Base-by-base conservation (phyloP, 2,797 vertebrate species). In the Echeneis naucrates region DNA sequence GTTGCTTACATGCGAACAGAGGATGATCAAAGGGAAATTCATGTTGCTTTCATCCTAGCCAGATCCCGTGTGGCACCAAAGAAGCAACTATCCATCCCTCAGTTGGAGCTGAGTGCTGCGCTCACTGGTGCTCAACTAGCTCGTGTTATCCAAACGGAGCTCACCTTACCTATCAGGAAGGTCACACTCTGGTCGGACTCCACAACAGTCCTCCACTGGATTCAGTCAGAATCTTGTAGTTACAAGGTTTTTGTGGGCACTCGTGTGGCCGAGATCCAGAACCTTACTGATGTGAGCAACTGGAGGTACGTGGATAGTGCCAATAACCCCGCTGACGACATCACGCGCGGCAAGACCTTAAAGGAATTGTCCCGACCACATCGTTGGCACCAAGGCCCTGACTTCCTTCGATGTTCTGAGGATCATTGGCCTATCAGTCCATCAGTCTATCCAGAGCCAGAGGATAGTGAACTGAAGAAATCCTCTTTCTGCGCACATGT, bases 41-140 rank as follows among this genome's bases (percentile, higher is more conserved):
- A 42, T 8, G 17, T 42, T 17, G 19, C 40, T 17, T 42, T 42
- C 8, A n/a, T n/a, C n/a, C n/a, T n/a, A n/a, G n/a, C n/a, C n/a
- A n/a, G n/a, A n/a, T 19, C 40, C 17, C 42, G 42, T 8, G 71
- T 75, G 2, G 57, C 74, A 0, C 79, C 72, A 2, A 65, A 51
- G 27, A 45, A 40, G 13, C 58, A 72, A 4, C 44, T 63, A 0
- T 78, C 72, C 2, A 82, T 82, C 4, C 66, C 61, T 0, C 5
- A 33, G 0, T 1, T 82, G 0, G 80, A 78, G n/a, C 17, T 82
- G 13, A 48, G 66, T 24, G 71, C 67, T 1, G 75, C 65, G 0
- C 50, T 75, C 3, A 62, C 75, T 0, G 60, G 80, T 16, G 61
- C 66, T 2, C 80, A 82, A 42, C 12, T 82, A 12, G 60, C 70